Base-by-base conservation (phyloP, 2,113 vertebrate genomes). In the Platysteira castanea region DNA sequence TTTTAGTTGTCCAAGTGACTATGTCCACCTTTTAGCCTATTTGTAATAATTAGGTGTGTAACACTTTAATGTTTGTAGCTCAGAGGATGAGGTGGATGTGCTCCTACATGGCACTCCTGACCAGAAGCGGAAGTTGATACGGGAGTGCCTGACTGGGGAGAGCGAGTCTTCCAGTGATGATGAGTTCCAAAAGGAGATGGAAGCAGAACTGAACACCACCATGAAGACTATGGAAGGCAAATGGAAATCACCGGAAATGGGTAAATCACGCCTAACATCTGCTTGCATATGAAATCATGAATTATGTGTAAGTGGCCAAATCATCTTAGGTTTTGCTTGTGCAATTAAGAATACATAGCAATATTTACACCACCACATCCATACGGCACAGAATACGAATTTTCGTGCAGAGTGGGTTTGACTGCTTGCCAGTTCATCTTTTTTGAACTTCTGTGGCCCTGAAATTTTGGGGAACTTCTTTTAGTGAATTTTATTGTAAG, bases 101-200 rank as follows among this genome's bases (percentile, higher is more conserved):
- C 98, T 99, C 37, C 97, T 99, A 37, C 98, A 99, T 24, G 99
- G 99, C 82, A 99, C 99, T 15, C 98, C 98, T 3, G 98, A 99
- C 24, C 99, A 99, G 98, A 99, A 99, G 95, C 98, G 98, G 97
- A 99, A 99, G 97, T 98, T 99, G 91, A 98, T 99, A 76, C 96
- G 99, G 92, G 99, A 99, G 88, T 99, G 99, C 86, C 98, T 99
- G 59, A 99, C 99, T 1, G 99, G 99, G 35, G 99, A 99, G 97
- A 99, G 99, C 22, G 99, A 99, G 91, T 99, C 99, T 6, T 99
- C 99, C 94, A 99, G 99, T 41, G 99, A 98, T 0, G 99, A 99
- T 97, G 99, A 99, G 87, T 99, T 99, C 95, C 99, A 99, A 77
- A 99, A 99, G 94, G 99, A 99, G 98, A 99, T 99, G 99, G 99